A percentile compares a stretch with the other conserved stretches of the same genome.
Conservation (phyloP, 2,888 invertebrate species). For the Pediacus dermestoides region DNA sequence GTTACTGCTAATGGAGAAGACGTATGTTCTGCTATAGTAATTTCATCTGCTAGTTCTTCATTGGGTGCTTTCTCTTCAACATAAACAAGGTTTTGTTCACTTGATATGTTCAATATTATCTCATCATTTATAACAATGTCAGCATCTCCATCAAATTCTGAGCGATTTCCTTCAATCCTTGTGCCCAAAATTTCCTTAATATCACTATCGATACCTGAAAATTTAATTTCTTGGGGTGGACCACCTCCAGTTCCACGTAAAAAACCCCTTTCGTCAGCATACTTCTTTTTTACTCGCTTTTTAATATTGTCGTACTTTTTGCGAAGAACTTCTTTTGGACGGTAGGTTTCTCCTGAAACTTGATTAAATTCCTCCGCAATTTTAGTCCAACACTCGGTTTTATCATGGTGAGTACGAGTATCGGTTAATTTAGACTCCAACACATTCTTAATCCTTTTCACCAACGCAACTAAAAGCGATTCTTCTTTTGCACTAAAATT, state of each 20-base stretch:
- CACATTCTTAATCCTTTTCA: neutral
- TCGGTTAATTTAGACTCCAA: slow-evolving; percentile 4
- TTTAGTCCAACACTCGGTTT: slow-evolving; percentile 7
- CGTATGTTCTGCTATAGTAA: too few species aligned
- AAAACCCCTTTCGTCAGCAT: slow-evolving; percentile 20
- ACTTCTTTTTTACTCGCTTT: slow-evolving; percentile 21
- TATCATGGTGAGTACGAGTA: too few species aligned
- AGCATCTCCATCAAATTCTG: slow-evolving; percentile 3
- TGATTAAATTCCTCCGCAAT: slow-evolving; percentile 14
- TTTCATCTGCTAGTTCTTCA: too few species aligned
- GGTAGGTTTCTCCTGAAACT: slow-evolving; percentile 7
- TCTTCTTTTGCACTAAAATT: too few species aligned
- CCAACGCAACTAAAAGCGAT: neutral
- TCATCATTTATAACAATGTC: too few species aligned
- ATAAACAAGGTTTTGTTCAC: too few species aligned
- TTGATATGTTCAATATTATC: too few species aligned
- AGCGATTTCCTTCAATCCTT: neutral
- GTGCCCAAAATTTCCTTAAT: neutral
- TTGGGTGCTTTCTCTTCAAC: too few species aligned
- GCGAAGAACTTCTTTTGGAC: slow-evolving; percentile 10
- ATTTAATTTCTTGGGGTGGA: slow-evolving; percentile 11
- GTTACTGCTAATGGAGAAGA: too few species aligned
- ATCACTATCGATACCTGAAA: slow-evolving; percentile 14
- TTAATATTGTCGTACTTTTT: slow-evolving; percentile 24
- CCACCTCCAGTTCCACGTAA: slow-evolving; percentile 19